Evolutionary conservation across 2,113 vertebrate species (phyloP).

Genomic region (Phrynosoma blainvillii): DNA sequence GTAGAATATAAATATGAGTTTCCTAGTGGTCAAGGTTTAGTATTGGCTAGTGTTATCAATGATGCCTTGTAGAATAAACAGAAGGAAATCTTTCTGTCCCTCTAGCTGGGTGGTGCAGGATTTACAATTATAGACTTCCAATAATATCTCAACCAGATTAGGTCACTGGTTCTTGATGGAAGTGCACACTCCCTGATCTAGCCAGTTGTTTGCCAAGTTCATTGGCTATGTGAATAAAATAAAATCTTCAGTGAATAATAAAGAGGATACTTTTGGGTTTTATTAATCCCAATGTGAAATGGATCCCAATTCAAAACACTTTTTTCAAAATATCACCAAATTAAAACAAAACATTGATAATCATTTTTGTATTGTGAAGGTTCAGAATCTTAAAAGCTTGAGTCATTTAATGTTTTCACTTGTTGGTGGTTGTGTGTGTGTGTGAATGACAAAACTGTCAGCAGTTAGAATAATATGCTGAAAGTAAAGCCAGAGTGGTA

Average conservation of each 20-base stretch:
- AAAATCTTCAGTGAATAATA: background rate
- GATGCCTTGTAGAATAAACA: background rate
- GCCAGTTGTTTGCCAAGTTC: background rate
- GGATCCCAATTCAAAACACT: background rate
- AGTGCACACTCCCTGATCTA: background rate
- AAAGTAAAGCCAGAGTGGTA: too few species aligned
- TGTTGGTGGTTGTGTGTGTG: too few species aligned
- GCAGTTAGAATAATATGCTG: background rate
- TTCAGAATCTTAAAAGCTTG: background rate
- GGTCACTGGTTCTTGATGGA: background rate
- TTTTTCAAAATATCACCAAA: background rate
- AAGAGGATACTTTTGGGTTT: background rate
- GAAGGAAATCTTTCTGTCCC: background rate
- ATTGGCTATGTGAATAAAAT: background rate
- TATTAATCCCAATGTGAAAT: background rate
- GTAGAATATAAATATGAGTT: background rate
- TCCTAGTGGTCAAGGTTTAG: background rate
- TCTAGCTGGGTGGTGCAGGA: background rate
- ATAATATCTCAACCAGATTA: background rate
- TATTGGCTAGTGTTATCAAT: background rate
- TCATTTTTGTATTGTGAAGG: background rate
- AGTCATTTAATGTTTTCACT: background rate
- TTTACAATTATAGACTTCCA: background rate
- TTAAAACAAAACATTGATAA: background rate
- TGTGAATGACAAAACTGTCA: background rate